phyloP scores from a whole-genome alignment of 2,113 vertebrate genomes.

The Hystrix brachyura region DNA sequence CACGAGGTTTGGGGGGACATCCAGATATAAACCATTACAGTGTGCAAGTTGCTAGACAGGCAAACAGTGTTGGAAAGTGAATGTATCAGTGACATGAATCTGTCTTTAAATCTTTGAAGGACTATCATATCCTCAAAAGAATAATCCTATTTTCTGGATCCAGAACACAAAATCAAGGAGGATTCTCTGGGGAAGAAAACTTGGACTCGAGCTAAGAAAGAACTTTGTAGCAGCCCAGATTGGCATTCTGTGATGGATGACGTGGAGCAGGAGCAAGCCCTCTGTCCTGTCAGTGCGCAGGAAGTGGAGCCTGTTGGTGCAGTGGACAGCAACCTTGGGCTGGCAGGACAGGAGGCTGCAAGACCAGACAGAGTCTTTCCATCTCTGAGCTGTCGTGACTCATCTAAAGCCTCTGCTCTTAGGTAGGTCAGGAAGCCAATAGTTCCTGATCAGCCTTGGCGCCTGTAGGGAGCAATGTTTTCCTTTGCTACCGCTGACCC shows the following conservation, averaged over 20 bases:
- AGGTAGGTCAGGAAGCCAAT: neutral
- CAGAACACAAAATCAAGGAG: neutral
- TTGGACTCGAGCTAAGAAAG: neutral
- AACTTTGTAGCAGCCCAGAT: neutral
- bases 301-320: accelerated
- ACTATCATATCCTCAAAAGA: neutral
- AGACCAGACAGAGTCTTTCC: neutral
- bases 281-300: neutral
- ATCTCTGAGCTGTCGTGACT: neutral
- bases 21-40: neutral
- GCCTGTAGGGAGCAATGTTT: neutral
- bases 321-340: neutral
- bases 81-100: neutral
- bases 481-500: neutral
- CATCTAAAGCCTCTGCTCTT: neutral
- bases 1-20: neutral
- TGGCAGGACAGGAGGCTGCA: accelerated
- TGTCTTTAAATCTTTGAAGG: neutral
- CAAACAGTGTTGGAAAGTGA: accelerated
- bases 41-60: neutral
- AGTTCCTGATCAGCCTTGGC: neutral
- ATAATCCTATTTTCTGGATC: neutral
- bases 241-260: neutral
- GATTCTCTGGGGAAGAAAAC: neutral
- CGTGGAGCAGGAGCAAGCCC: neutral